Base-by-base conservation (phyloP, 2,888 invertebrate genomes). In the Drosophila subsilvestris region DNA sequence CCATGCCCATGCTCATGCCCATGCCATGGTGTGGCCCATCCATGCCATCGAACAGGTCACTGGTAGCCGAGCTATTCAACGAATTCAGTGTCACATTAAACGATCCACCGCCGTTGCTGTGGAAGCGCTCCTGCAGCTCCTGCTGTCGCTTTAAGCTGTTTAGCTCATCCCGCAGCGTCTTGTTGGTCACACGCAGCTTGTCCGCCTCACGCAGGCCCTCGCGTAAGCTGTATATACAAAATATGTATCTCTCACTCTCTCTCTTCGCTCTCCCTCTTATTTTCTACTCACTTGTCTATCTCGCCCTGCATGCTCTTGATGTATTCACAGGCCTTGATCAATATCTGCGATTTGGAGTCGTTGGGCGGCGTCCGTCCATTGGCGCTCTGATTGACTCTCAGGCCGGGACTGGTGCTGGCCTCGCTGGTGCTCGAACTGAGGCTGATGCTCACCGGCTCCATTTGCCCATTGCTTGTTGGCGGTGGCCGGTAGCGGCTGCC, bases 241-340 rank as follows among this genome's bases (percentile, higher is more conserved):
- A 25, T 8, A 18, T 20, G 3, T 18, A 20, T 45, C 14, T 22
- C 6, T 45, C 17, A 44, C 12, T 29, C 10, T 17, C 10, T 7
- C 20, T 2, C 42, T 12, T 4, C 42, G 3, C 22, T 1, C 3
- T 20, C 17, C 5, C 17, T 6, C 9, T 25, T 22, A 48, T 27
- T 56, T 5, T n/a, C 20, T 37, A 71, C 78, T 77, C 62, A 94
- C 93, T 95, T 95, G 83, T 95, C 95, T 91, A 97, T 96, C 75
- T 95, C 95, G 51, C 95, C 94, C 68, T 97, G 95, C 76, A 98
- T 93, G 87, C 98, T 97, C 63, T 94, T 94, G 75, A 99, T 98
- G 91, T 98, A 97, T 90, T 98, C 98, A 91, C 98, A 98, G 0
- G 98, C 98, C 92, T 98, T 98, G 7, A 98, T 97, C 81, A 99